Evolutionary conservation across 1,140 invertebrate genomes (phyloP).

Genomic region (Nilaparvata lugens): DNA sequence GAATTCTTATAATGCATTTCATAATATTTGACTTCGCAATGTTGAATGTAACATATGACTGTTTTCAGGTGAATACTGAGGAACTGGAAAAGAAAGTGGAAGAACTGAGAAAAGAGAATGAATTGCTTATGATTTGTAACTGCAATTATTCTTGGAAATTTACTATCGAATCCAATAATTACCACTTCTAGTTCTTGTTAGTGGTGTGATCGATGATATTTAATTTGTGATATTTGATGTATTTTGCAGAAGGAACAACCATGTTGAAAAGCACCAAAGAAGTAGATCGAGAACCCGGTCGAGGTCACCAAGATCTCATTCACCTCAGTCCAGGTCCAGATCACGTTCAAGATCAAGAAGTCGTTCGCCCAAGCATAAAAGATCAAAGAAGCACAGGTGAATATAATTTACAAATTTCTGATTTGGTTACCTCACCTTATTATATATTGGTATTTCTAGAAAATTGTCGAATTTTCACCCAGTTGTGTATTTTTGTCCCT

Average conservation of each 20-base stretch:
- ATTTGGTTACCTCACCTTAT: too few species aligned
- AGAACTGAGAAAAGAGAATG: conserved; percentile 57
- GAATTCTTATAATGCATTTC: too few species aligned
- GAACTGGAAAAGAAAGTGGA: conserved; percentile 66
- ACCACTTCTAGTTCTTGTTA: conserved; percentile 45
- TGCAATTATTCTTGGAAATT: conserved; percentile 41
- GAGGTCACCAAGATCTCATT: too few species aligned
- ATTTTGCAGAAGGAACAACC: conserved; percentile 36
- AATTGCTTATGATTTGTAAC: too few species aligned
- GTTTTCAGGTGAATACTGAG: conserved; percentile 56
- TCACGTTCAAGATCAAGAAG: conserved; percentile 39
- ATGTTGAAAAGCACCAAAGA: conserved; percentile 38
- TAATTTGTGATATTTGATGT: conserved; percentile 22
- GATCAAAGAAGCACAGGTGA: conserved; percentile 37
- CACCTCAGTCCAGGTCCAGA: conserved; percentile 33
- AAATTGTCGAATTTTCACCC: too few species aligned
- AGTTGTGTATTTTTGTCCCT: too few species aligned
- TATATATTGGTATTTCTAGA: too few species aligned
- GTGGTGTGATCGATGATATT: too few species aligned
- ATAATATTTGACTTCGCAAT: too few species aligned
- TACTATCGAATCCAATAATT: conserved; percentile 52
- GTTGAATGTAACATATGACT: too few species aligned
- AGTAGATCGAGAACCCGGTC: conserved; percentile 38
- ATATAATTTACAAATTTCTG: background rate
- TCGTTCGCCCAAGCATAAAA: conserved; percentile 35